Evolutionary conservation across 2,888 invertebrate genomes (phyloP), one percentile per base, ranked within the genome.

Genomic region (Theodoxus fluviatilis): DNA sequence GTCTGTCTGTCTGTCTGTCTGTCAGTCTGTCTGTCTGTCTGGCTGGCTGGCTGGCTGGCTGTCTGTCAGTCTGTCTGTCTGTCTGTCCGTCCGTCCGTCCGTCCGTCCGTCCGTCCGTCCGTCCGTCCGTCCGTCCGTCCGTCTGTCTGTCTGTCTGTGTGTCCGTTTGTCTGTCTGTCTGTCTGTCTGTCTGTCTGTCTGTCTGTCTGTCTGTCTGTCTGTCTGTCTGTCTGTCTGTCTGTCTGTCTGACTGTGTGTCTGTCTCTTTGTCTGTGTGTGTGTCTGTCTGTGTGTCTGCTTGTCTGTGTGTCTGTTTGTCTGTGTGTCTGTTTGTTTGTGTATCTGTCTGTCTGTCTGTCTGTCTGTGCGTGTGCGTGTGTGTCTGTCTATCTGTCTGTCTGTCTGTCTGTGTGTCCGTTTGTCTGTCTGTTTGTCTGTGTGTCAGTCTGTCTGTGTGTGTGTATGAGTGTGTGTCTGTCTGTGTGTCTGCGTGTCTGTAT

Each of bases 101-200:
- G 22, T 52, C 52, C 25, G 22, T 52, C 6, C 25, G 22, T 52
- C 52, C 25, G 22, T 52, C 6, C 25, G 22, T 52, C 52, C 25
- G 22, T 52, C 6, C 25, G 22, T 52, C 52, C 25, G 4, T 52
- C 6, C 25, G 22, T 52, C 52, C 25, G 22, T 52, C 22, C 25
- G 22, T 52, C 52, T 52, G 22, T 52, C 6, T 52, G 22, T 67
- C 67, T 67, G 47, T 67, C 47, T 67, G 22, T 67, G 28, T 67
- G 28, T 67, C 7, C 49, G 47, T 67, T 25, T 67, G 49, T 67
- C 67, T 67, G 47, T 67, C 47, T 67, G 47, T 67, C 67, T 67
- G 49, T 67, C 67, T 67, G 47, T 67, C 7, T 67, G 47, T 67
- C 67, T 67, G 49, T 67, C 67, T 67, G 47, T 67, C 7, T 67